Evolutionary conservation across 2,888 invertebrate species (phyloP), one percentile per base, ranked within the genome.

Genomic region (Eupithecia insigniata): DNA sequence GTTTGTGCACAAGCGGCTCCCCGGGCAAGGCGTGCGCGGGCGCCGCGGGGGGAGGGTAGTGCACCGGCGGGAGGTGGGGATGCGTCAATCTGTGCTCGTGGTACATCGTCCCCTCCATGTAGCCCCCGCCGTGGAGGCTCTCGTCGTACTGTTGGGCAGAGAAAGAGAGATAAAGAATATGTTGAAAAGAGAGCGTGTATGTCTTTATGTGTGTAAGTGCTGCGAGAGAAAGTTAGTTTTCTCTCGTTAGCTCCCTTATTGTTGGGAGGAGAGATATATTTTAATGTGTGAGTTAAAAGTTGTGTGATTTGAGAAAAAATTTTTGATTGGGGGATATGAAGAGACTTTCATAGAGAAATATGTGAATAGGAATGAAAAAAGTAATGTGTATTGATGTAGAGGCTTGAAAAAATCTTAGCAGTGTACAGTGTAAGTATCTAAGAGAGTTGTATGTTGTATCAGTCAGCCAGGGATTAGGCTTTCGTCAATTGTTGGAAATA

Each of bases 1-100:
- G 96, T 95, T 99, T 99, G 95, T 98, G 98, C 86, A 98, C 98
- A 94, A 98, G 98, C 86, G 98, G 98, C 93, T 95, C 96, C 87
- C 96, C 96, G 85, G 97, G 97, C 95, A 97, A 96, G 90, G 98
- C 97, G 95, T 98, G 98, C 95, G 98, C 97, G 85, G 97, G 95
- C 95, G 98, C 97, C 89, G 97, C 95, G 90, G 97, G 97, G 93
- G 98, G 96, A 92, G 97, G 96, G 95, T 98, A 96, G 96, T 97
- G 96, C 90, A 96, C 95, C 82, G 96, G 95, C 69, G 94, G 94
- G 83, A 96, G 94, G 93, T 96, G 96, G 85, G 97, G 96, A 94
- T 97, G 97, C 87, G 97, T 96, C 89, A 96, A 96, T 91, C 97
- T 96, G 91, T 97, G 97, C 92, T 96, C 97, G 91, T 97, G 97